Evolutionary conservation across 1,140 invertebrate genomes (phyloP).

Genomic region (Sycobia sp.): DNA sequence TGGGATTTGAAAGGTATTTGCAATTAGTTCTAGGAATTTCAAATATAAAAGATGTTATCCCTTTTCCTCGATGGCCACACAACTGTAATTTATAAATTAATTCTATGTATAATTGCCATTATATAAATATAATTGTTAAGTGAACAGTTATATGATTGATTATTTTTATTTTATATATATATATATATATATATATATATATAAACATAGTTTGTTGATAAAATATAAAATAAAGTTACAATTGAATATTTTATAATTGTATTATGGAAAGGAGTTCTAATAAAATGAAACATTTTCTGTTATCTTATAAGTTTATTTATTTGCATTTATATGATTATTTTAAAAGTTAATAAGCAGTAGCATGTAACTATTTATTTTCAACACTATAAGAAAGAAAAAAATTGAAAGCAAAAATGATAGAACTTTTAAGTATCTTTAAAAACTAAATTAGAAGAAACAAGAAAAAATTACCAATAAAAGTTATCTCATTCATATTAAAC

Average conservation of each 20-base stretch:
- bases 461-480: conserved; percentile 9
- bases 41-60: conserved; percentile 92
- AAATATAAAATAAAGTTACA: conserved; percentile 13
- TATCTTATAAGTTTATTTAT: conserved; percentile 41
- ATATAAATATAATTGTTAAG: not conserved
- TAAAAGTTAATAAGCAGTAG: conserved; percentile 22
- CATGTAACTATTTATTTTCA: conserved; percentile 28
- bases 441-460: conserved; percentile 2
- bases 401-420: conserved; percentile 15
- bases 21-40: conserved; percentile 78
- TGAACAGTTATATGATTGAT: not conserved
- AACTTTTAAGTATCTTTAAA: conserved; percentile 1
- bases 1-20: conserved; percentile 92
- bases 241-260: conserved; percentile 1
- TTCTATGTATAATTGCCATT: too few species aligned
- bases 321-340: conserved; percentile 31
- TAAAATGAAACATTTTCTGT: conserved; percentile 35
- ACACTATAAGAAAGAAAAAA: conserved; percentile 16
- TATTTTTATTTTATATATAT: not conserved
- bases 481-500: conserved; percentile 12
- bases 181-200: not conserved
- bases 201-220: not conserved
- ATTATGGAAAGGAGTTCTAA: not conserved
- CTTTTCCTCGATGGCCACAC: conserved; percentile 93
- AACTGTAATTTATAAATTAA: conserved; percentile 78